Base-by-base conservation (phyloP, 2,113 vertebrate genomes). In the Brachionichthys hirsutus region DNA sequence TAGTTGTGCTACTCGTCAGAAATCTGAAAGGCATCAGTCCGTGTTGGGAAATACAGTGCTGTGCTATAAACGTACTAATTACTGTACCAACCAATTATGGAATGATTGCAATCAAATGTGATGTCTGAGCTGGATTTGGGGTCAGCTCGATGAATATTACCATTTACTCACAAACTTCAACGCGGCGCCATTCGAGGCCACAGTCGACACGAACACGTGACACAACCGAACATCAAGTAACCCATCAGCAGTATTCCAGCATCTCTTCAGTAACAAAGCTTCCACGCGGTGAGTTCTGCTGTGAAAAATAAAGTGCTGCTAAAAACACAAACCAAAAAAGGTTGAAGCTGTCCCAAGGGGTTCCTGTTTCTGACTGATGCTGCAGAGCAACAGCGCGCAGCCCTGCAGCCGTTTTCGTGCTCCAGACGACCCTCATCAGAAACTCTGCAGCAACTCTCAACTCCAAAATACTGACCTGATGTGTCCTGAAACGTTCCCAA, bases 221-320 rank as follows among this genome's bases (percentile, higher is more conserved):
- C 7, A 70, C 16, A 58, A 40, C 22, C 60, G 56, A 72, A 70
- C 75, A 80, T 60, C 48, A 54, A 64, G 54, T 64, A 70, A 60
- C 70, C 54, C 45, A 56, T 81, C 73, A 81, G 65, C 67, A 75
- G 36, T 80, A 63, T 57, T 70, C 72, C 71, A 81, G 78, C 73
- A 69, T 69, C 42, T 64, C 46, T 54, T 62, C 67, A 57, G 59
- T 66, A 59, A 81, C 62, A 70, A 54, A 67, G 49, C 6, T 35
- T 62, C 38, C 67, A 70, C 35, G 20, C 56, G n/a, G 66, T 50
- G 50, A 9, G 38, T 50, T 59, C 64, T 45, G 24, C 30, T 49
- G 56, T 64, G 66, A 74, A 77, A 54, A 73, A 85, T 87, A 84
- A 88, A 88, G 82, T 89, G 88, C 85, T 60, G 78, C 78, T 70